phyloP scores from a whole-genome alignment of 2,888 invertebrate genomes.

The Cheilosia soror region DNA sequence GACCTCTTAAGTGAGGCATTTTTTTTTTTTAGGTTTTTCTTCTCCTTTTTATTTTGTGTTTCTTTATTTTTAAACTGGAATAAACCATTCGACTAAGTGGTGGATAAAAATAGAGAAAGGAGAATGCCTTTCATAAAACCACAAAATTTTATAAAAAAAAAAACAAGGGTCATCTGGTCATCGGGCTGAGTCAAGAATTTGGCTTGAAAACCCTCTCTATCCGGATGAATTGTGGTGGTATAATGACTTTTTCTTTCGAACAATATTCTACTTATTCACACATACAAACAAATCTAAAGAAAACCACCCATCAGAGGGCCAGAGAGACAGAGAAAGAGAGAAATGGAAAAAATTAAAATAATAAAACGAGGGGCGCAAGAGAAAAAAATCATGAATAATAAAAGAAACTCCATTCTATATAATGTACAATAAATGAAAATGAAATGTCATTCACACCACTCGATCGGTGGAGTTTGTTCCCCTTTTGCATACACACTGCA shows the following conservation, averaged over 20 bases:
- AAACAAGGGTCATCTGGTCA: slow-evolving; percentile 69
- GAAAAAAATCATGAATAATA: slow-evolving; percentile 69
- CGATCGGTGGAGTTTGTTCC: slow-evolving; percentile 50
- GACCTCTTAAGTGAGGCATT: slow-evolving; percentile 60
- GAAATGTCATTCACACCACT: slow-evolving; percentile 74
- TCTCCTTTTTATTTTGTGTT: background rate
- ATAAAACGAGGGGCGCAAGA: slow-evolving; percentile 52
- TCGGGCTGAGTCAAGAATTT: slow-evolving; percentile 30
- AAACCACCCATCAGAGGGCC: slow-evolving; percentile 21
- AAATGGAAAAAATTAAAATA: slow-evolving; percentile 68
- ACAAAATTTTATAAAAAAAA: slow-evolving; percentile 18
- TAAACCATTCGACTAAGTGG: slow-evolving; percentile 22
- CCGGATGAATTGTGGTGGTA: background rate
- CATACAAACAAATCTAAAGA: slow-evolving; percentile 73
- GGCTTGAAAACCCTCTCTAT: slow-evolving; percentile 5
- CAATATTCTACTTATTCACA: slow-evolving; percentile 1
- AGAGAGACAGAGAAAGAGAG: slow-evolving; percentile 17
- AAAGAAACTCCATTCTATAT: slow-evolving; percentile 55
- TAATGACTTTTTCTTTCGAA: slow-evolving; percentile 53
- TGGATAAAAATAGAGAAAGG: slow-evolving; percentile 40
- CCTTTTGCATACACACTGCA: slow-evolving; percentile 49
- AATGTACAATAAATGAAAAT: slow-evolving; percentile 56
- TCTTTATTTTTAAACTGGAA: slow-evolving; percentile 11
- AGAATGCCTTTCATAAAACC: slow-evolving; percentile 29
- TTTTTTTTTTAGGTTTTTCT: slow-evolving; percentile 28